These are phyloP conservation scores for Sesamia nonagrioides DNA, from an alignment of 1,140 invertebrate species.

Conservation along the genomic window DNA sequence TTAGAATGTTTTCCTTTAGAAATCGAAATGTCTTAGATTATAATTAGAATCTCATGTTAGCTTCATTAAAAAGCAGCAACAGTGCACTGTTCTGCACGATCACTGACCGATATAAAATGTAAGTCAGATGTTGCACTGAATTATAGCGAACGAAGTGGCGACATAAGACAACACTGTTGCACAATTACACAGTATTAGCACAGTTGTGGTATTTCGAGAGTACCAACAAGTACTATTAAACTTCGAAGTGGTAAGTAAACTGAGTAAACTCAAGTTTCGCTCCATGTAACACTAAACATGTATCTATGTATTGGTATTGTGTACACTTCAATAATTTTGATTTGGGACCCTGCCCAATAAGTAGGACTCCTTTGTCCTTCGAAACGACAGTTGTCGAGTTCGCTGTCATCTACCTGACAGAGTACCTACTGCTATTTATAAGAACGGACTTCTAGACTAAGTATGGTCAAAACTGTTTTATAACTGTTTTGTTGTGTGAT, in stretches of 20 bases:
- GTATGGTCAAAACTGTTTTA: too few relatives aligned
- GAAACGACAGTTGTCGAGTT: not conserved
- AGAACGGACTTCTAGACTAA: too few relatives aligned
- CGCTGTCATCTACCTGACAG: too few relatives aligned
- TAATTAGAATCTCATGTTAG: not conserved
- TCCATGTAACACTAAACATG: not conserved
- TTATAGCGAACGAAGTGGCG: not conserved
- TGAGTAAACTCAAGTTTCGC: slow-evolving; percentile 2
- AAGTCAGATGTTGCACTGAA: not conserved
- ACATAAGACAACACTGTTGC: slow-evolving; percentile 7
- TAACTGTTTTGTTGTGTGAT: too few relatives aligned
- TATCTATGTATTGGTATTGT: not conserved
- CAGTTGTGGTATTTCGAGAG: not conserved
- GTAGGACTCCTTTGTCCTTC: not conserved
- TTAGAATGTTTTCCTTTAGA: not conserved
- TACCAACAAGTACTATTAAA: slow-evolving; percentile 6
- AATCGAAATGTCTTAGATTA: not conserved
- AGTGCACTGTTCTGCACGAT: not conserved
- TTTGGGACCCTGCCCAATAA: not conserved
- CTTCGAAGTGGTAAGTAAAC: slow-evolving; percentile 19
- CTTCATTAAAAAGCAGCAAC: not conserved
- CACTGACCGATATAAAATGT: not conserved
- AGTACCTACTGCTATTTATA: too few relatives aligned
- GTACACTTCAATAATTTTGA: not conserved
- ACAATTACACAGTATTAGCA: slow-evolving; percentile 12